These are phyloP conservation scores for Candidula unifasciata DNA, from an alignment of 2,888 invertebrate species.

Conservation along the genomic window DNA sequence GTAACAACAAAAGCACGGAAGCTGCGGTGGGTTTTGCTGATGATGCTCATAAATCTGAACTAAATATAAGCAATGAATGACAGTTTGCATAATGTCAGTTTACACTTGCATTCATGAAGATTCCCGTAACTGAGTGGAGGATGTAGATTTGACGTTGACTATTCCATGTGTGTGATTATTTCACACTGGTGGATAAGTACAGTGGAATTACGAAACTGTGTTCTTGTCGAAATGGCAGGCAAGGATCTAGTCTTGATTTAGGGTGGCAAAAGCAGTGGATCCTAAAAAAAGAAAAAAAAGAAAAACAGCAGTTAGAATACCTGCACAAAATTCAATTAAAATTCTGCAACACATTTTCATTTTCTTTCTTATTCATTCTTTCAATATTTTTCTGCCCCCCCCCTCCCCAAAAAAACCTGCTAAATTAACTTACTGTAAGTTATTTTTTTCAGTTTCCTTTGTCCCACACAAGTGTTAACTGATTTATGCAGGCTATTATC, in stretches of 20 bases:
- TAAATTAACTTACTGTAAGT: too few relatives aligned
- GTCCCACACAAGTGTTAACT: background rate
- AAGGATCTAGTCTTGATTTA: background rate
- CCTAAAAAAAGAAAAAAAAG: conserved; percentile 2
- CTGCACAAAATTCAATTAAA: too few relatives aligned
- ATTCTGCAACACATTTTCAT: background rate
- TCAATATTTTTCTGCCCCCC: background rate
- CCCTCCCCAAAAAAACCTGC: background rate
- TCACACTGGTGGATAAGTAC: too few relatives aligned
- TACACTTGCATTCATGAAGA: background rate
- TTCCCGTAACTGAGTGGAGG: too few relatives aligned
- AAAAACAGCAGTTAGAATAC: background rate
- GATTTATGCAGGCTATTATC: too few relatives aligned
- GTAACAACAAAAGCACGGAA: background rate
- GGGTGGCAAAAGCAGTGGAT: conserved; percentile 7
- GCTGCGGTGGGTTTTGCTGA: background rate
- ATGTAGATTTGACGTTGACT: too few relatives aligned
- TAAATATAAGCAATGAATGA: background rate
- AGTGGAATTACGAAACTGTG: background rate
- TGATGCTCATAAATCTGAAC: background rate
- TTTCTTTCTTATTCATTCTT: background rate
- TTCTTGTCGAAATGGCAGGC: too few relatives aligned
- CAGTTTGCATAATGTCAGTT: background rate
- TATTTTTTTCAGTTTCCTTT: background rate
- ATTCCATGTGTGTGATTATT: too few relatives aligned